Conservation (phyloP, 2,888 invertebrate genomes). For the Eupeodes latifasciatus region DNA sequence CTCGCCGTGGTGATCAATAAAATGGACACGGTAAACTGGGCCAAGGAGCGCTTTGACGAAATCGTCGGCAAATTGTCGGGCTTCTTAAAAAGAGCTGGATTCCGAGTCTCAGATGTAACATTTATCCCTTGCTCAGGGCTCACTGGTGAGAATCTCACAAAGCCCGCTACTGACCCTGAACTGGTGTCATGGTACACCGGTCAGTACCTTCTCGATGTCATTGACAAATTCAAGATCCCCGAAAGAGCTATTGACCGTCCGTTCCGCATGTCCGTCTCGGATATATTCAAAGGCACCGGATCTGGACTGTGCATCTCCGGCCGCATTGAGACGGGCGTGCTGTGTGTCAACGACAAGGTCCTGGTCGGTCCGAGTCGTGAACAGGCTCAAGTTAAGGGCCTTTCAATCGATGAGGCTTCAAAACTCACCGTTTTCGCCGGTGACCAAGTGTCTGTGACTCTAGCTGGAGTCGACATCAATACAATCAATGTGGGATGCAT, state of each 20-base stretch:
- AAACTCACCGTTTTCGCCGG: conserved; percentile 94
- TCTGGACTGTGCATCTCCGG: conserved; percentile 96
- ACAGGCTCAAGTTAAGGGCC: conserved; percentile 91
- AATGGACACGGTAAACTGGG: conserved; percentile 98
- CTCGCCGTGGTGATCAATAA: conserved; percentile 98
- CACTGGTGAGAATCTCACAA: conserved; percentile 95
- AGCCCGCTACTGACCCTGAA: conserved; percentile 87
- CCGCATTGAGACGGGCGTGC: conserved; percentile 94
- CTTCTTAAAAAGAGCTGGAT: conserved; percentile 96
- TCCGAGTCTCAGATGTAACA: conserved; percentile 92
- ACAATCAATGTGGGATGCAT: conserved; percentile 94
- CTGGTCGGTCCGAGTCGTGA: conserved; percentile 94
- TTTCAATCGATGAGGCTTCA: conserved; percentile 89
- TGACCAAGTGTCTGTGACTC: conserved; percentile 93
- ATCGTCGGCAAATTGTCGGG: conserved; percentile 92
- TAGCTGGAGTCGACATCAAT: conserved; percentile 91
- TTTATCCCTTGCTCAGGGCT: conserved; percentile 98
- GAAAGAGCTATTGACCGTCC: conserved; percentile 94
- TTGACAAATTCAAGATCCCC: conserved; percentile 94
- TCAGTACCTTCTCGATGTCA: conserved; percentile 92
- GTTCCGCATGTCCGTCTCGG: conserved; percentile 95
- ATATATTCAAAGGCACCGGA: conserved; percentile 96
- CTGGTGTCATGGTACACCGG: conserved; percentile 92
- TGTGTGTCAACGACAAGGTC: conserved; percentile 94
- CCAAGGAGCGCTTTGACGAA: conserved; percentile 94